Percentiles rank a stretch among this genome's conserved stretches.
Conservation (phyloP, 2,113 vertebrate species). For the Mustela nigripes region DNA sequence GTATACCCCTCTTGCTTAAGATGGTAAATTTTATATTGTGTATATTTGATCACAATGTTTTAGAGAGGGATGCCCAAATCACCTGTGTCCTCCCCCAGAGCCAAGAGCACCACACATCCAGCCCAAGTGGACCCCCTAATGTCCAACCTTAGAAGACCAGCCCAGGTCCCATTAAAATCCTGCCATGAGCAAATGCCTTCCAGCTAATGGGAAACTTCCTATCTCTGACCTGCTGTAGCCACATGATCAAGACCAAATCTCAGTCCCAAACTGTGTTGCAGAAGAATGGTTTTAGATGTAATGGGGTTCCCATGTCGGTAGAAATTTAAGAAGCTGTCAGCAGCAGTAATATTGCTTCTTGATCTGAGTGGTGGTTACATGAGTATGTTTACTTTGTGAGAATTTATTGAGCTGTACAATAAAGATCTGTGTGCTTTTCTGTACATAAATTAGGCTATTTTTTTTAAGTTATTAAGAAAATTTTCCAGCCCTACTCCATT, state of each 20-base stretch:
- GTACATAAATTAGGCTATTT: not conserved
- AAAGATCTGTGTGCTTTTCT: not conserved
- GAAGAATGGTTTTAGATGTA: not conserved
- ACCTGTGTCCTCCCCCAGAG: not conserved
- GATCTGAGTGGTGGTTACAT: not conserved
- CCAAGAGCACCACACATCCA: not conserved
- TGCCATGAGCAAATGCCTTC: not conserved
- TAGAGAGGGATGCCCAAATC: conserved; percentile 59
- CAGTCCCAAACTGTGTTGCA: not conserved
- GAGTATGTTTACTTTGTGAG: not conserved
- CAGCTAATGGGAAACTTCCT: not conserved
- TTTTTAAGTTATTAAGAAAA: not conserved
- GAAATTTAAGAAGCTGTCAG: conserved; percentile 18
- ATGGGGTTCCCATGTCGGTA: not conserved
- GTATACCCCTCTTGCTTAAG: not conserved
- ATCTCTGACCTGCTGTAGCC: not conserved
- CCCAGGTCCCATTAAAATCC: not conserved
- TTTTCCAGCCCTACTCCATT: not conserved
- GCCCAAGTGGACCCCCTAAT: not conserved
- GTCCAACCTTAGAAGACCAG: not conserved
- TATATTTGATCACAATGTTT: not conserved
- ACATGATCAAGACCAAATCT: not conserved
- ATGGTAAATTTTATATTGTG: not conserved
- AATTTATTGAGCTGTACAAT: not conserved
- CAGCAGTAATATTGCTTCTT: not conserved